These are phyloP conservation scores for Eurois occulta DNA, from an alignment of 2,888 invertebrate genomes.

Conservation along the genomic window DNA sequence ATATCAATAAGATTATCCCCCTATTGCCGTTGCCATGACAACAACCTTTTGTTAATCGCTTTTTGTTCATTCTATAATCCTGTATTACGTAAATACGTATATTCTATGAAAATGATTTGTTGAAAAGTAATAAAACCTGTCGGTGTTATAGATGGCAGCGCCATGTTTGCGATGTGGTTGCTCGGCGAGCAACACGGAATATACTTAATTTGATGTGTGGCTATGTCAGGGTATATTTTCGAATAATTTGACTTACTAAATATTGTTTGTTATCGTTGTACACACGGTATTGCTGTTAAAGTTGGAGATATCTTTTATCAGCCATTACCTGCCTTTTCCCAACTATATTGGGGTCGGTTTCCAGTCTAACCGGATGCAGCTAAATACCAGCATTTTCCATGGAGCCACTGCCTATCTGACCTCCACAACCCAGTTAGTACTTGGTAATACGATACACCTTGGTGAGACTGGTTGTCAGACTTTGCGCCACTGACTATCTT, in stretches of 20 bases:
- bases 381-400: too few relatives aligned
- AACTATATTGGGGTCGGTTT: background rate
- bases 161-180: slow-evolving; percentile 34
- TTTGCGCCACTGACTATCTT: too few relatives aligned
- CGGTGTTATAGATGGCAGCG: slow-evolving; percentile 9
- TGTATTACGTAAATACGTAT: slow-evolving; percentile 4
- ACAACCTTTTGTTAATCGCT: background rate
- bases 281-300: background rate
- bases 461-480: too few relatives aligned
- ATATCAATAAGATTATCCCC: background rate
- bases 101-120: slow-evolving; percentile 12
- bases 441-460: too few relatives aligned
- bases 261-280: background rate
- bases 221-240: background rate
- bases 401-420: too few relatives aligned
- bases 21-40: background rate
- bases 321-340: background rate
- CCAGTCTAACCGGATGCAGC: background rate
- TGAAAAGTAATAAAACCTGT: slow-evolving; percentile 4
- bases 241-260: background rate
- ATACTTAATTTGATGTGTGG: slow-evolving; percentile 5
- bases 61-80: slow-evolving; percentile 12
- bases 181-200: slow-evolving; percentile 42
- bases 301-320: background rate
- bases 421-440: too few relatives aligned